A percentile compares a stretch with the other conserved stretches of the same genome.
Evolutionary conservation across 2,113 vertebrate genomes (phyloP).

Genomic region (Illadopsis cleaveri): DNA sequence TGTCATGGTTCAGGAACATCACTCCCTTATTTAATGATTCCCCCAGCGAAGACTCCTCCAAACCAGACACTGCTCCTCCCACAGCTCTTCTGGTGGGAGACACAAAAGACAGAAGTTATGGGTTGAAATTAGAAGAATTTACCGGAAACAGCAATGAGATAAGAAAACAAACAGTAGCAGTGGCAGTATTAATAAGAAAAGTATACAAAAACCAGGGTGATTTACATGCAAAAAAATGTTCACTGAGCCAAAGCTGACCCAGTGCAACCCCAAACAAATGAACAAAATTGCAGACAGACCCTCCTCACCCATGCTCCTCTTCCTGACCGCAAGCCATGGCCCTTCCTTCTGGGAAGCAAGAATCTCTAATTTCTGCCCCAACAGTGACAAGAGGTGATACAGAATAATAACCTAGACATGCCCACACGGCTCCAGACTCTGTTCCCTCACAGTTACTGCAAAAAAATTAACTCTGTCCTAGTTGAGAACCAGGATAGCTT

Average conservation of each 20-base stretch:
- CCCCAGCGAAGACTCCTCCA: neutral
- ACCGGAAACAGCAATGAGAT: neutral
- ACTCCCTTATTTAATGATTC: neutral
- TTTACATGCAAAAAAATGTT: neutral
- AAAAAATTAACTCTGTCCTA: neutral
- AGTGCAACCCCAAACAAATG: neutral
- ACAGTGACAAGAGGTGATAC: neutral
- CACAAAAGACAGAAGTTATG: neutral
- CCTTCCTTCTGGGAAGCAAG: neutral
- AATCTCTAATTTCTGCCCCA: neutral
- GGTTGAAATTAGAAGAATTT: neutral
- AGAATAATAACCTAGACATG: neutral
- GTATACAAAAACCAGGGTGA: neutral
- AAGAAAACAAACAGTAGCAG: neutral
- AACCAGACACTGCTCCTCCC: neutral
- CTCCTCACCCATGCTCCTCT: neutral
- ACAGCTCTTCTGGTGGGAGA: neutral
- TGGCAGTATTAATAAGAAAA: neutral
- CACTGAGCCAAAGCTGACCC: neutral
- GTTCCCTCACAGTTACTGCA: accelerated
- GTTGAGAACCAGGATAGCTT: neutral
- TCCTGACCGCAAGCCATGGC: neutral
- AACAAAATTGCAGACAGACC: neutral
- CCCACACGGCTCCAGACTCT: neutral
- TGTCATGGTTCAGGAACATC: neutral